Evolutionary conservation across 2,888 invertebrate genomes (phyloP).

Genomic region (Labia minor): DNA sequence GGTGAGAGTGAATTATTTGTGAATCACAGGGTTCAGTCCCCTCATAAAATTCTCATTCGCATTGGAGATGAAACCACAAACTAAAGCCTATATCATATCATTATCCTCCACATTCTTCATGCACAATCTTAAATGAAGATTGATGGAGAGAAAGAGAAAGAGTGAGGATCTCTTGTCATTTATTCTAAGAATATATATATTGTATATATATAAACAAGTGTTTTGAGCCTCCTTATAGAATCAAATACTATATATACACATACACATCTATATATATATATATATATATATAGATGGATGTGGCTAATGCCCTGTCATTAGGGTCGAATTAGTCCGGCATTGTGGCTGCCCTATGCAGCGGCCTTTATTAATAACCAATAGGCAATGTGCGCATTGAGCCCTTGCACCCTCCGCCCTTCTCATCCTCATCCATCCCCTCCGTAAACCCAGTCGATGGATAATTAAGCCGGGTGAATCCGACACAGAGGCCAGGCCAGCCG

Average conservation of each 20-base stretch:
- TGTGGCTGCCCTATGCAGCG: background rate
- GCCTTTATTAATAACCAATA: constrained; percentile 13
- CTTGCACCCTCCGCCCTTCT: background rate
- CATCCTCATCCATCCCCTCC: background rate
- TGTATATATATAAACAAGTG: background rate
- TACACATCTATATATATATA: too few relatives aligned
- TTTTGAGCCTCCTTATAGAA: too few relatives aligned
- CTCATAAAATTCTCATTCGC: background rate
- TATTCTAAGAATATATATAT: too few relatives aligned
- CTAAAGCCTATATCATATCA: background rate
- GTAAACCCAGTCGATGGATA: too few relatives aligned
- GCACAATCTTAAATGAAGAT: background rate
- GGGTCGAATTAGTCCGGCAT: background rate
- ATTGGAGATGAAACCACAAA: background rate
- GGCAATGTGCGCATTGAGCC: background rate
- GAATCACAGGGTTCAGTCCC: background rate
- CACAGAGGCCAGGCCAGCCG: too few relatives aligned
- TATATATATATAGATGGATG: too few relatives aligned
- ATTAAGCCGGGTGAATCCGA: too few relatives aligned
- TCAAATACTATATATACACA: too few relatives aligned
- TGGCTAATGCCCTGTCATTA: constrained; percentile 4
- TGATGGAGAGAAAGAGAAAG: constrained; percentile 13
- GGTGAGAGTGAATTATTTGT: background rate
- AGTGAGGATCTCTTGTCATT: too few relatives aligned
- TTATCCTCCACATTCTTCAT: background rate